Percentiles rank a stretch among this genome's conserved stretches.
phyloP scores from a whole-genome alignment of 2,113 vertebrate species.

The Eurystomus gularis region DNA sequence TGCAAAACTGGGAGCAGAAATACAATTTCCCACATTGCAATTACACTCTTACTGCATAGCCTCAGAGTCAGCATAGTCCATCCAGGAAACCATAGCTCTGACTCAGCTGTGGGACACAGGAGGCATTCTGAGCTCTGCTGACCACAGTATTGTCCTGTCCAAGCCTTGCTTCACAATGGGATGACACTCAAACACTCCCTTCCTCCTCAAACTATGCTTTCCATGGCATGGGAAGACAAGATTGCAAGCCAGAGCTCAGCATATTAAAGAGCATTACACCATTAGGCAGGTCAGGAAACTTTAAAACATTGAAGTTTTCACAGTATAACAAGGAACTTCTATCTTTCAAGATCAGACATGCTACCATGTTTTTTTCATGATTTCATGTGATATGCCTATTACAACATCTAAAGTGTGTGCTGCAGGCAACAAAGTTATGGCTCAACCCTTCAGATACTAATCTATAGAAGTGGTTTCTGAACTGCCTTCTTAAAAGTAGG shows the following conservation, averaged over 20 bases:
- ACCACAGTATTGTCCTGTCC: not conserved
- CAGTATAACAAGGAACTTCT: not conserved
- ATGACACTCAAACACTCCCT: not conserved
- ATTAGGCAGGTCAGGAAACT: not conserved
- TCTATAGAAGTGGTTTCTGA: not conserved
- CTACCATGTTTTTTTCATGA: not conserved
- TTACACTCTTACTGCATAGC: not conserved
- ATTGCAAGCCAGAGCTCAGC: not conserved
- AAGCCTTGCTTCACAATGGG: not conserved
- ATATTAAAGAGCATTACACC: not conserved
- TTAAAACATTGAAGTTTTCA: not conserved
- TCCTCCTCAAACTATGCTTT: not conserved
- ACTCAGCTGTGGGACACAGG: not conserved
- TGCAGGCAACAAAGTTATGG: not conserved
- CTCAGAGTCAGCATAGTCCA: rapidly evolving
- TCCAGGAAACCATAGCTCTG: not conserved
- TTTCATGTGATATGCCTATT: not conserved
- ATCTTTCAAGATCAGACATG: not conserved
- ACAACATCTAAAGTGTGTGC: rapidly evolving
- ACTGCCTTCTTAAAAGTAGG: not conserved
- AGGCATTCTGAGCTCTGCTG: not conserved
- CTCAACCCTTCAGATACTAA: not conserved
- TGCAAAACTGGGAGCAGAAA: not conserved
- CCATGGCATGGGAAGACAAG: not conserved
- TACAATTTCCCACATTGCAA: not conserved